Evolutionary conservation across 2,797 vertebrate genomes (phyloP).

Genomic region (Pangasius larnaudii): DNA sequence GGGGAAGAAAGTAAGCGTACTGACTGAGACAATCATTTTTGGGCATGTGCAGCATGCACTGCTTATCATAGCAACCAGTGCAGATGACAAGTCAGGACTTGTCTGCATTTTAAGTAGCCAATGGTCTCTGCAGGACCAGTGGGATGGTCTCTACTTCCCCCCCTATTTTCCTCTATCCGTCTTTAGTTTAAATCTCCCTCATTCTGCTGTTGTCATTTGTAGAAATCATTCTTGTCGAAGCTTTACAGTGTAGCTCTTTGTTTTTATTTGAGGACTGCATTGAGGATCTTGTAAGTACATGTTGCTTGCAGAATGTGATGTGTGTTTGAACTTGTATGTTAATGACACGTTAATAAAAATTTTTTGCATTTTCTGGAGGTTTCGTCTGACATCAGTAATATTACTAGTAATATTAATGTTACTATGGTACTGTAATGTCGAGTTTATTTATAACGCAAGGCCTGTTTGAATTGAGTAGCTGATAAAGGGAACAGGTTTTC

Average conservation of each 20-base stretch:
- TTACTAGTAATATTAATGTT: not conserved
- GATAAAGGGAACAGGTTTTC: not conserved
- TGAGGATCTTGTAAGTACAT: slow-evolving; percentile 43
- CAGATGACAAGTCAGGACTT: slow-evolving; percentile 70
- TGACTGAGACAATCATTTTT: slow-evolving; percentile 36
- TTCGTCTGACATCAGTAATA: not conserved
- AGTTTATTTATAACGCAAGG: not conserved
- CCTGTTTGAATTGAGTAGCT: not conserved
- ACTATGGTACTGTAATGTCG: not conserved
- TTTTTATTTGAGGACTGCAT: not conserved
- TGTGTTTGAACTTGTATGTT: slow-evolving; percentile 1
- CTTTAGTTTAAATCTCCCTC: slow-evolving; percentile 25
- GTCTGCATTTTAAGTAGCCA: slow-evolving; percentile 57
- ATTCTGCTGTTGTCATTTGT: slow-evolving; percentile 13
- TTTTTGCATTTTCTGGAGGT: not conserved
- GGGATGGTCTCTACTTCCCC: slow-evolving; percentile 24
- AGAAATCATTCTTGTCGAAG: not conserved
- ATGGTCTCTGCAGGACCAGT: slow-evolving; percentile 22
- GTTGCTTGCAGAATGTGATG: not conserved
- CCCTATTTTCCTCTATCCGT: not conserved
- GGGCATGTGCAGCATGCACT: slow-evolving; percentile 43
- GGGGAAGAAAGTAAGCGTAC: slow-evolving; percentile 13
- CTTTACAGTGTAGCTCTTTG: not conserved
- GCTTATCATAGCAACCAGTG: slow-evolving; percentile 64
- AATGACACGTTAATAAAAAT: not conserved